A percentile compares a stretch with the other conserved stretches of the same genome.
Evolutionary conservation across 1,140 invertebrate genomes (phyloP).

Genomic region (Eulimnadia texana): DNA sequence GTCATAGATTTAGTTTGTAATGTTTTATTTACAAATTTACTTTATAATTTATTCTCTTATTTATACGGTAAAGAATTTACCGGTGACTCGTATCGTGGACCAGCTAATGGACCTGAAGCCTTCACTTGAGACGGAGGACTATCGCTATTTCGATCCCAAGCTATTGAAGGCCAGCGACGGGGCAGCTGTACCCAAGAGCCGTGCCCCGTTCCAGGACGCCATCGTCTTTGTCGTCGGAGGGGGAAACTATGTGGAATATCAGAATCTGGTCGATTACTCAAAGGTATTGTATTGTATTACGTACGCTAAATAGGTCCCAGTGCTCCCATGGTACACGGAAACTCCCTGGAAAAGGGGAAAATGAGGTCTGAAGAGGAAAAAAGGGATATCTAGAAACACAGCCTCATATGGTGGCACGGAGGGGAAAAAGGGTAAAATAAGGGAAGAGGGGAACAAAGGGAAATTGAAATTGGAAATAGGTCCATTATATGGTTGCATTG

Average conservation of each 20-base stretch:
- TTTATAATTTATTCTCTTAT: no score
- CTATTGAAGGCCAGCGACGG: constrained; percentile 54
- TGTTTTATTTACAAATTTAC: no score
- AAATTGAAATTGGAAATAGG: no score
- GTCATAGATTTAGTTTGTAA: no score
- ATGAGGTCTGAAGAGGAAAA: no score
- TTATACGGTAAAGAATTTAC: constrained; percentile 73
- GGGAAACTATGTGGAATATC: constrained; percentile 98
- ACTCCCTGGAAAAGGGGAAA: background rate
- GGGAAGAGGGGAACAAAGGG: no score
- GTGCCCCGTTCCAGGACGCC: constrained; percentile 61
- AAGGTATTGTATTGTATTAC: constrained; percentile 40
- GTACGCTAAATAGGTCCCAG: constrained; percentile 10
- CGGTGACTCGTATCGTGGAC: constrained; percentile 80
- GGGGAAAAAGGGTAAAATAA: no score
- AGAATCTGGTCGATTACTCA: constrained; percentile 90
- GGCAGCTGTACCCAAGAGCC: constrained; percentile 35
- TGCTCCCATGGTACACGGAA: constrained; percentile 38
- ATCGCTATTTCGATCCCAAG: constrained; percentile 84
- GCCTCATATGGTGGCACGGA: no score
- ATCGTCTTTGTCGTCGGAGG: constrained; percentile 95
- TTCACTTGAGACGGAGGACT: constrained; percentile 66
- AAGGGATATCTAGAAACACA: no score
- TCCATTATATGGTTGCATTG: no score
- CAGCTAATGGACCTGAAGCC: constrained; percentile 76